Evolutionary conservation across 2,888 invertebrate species (phyloP).

Genomic region (Leptopilina syphax): DNA sequence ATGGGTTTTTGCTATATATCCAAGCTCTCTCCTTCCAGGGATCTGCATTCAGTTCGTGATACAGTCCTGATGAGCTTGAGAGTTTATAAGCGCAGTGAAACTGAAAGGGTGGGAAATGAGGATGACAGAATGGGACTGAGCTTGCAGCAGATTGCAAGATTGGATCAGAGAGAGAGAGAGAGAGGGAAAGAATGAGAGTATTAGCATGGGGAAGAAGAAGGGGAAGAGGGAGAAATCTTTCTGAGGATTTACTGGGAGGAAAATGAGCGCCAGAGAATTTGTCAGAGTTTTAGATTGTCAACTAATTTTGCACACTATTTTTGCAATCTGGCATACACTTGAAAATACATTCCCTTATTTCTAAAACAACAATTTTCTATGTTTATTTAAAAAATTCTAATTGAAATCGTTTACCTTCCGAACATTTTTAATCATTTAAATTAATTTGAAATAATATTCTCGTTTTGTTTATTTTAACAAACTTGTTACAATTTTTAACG

Average conservation of each 20-base stretch:
- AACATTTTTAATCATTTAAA: background rate
- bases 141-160: slow-evolving; percentile 22
- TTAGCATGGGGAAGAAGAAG: no score
- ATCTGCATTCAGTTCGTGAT: slow-evolving; percentile 19
- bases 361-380: slow-evolving; percentile 40
- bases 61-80: slow-evolving; percentile 33
- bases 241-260: background rate
- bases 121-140: slow-evolving; percentile 30
- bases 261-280: slow-evolving; percentile 30
- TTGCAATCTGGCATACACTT: slow-evolving; percentile 30
- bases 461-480: background rate
- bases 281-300: slow-evolving; percentile 24
- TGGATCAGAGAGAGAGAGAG: slow-evolving; percentile 1
- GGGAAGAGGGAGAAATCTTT: background rate
- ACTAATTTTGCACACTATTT: slow-evolving; percentile 28
- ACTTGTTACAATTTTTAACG: background rate
- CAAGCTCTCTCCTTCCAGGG: slow-evolving; percentile 13
- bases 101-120: slow-evolving; percentile 32
- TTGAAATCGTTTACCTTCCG: background rate
- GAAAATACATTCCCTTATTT: slow-evolving; percentile 21
- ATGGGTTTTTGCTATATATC: slow-evolving; percentile 11
- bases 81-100: slow-evolving; percentile 34
- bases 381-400: background rate
- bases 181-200: no score
- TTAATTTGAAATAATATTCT: no score